Evolutionary conservation across 1,140 invertebrate genomes (phyloP), one percentile per base, ranked within the genome.

Genomic region (Drosophila sturtevanti): DNA sequence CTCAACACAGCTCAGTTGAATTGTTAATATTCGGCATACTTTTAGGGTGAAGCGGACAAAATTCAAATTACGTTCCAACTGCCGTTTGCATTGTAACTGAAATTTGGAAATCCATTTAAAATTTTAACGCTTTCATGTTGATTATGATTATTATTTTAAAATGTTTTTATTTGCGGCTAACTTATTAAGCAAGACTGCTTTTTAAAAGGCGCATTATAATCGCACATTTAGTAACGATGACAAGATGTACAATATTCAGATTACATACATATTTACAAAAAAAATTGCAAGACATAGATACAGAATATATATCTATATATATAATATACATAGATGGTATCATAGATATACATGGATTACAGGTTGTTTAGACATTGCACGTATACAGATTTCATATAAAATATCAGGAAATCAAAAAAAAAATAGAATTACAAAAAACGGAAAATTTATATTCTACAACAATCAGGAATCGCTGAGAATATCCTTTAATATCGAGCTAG

Each of bases 401-500:
- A 55, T 18, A 44, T 14, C 16, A 44, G 16, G 16, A 54, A 54
- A 54, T 27, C 12, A 54, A 34, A 55, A 34, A 34, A 16, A 55
- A 14, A 31, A 14, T 1, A 22, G n/a, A n/a, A n/a, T 21, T 21
- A 52, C 5, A 54, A 1, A 24, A 31, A 55, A 55, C 24, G 14
- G 22, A 55, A 24, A 55, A 14, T 27, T 55, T 55, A 11, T n/a
- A 16, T 69, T 64, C 77, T 91, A 91, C 73, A 89, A 89, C 72
- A 89, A 94, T 94, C 94, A 94, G 72, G 93, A 94, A 72, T 95
- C 94, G 76, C 94, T 95, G 12, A 95, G 90, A 21, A 95, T 94
- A 92, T 95, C 94, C 91, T 95, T 95, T 31, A 95, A 89, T 82
- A 95, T 95, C 4, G 94, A 95, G 74, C 94, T 95, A 51, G 94